Evolutionary conservation across 2,113 vertebrate genomes (phyloP), one percentile per base, ranked within the genome.

Genomic region (Syngnathus typhle): DNA sequence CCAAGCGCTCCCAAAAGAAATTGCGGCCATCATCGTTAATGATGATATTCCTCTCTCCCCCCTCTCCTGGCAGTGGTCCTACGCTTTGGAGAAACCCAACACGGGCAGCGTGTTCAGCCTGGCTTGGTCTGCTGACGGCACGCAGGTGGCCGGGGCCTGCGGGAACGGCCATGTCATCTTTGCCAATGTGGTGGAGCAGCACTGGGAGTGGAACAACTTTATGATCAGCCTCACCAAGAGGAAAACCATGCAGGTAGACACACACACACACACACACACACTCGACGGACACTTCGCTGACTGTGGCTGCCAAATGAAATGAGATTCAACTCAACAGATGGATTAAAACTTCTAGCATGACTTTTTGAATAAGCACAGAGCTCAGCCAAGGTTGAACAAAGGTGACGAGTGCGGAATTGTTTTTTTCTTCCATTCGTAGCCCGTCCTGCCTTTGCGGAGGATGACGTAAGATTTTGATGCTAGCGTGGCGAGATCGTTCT

Each of bases 81-180:
- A 98, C 27, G 90, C 95, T 6, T 85, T 99, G 85, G 97, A 99
- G 89, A 99, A 98, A 82, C 96, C 95, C 41, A 94, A 87, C 85
- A 97, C 95, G 0, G 96, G 96, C 70, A 98, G 95, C 59, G 87
- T 98, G 76, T 94, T 97, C 83, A 93, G 89, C 72, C 85, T 99
- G 41, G 90, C 94, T 0, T 99, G 97, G 97, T 98, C 95, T 13
- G 73, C 91, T 9, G 97, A 99, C 44, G 95, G 96, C 73, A 97
- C 95, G 43, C 97, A 98, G 71, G 90, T 99, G 46, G 95, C 96
- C 0, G 97, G 94, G 21, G 95, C 96, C 0, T 98, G 96, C 58
- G 95, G 93, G 11, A 98, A 98, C 0, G 95, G 96, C 23, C 96
- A 98, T 2, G 95, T 99, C 69, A 90, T 99, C 76, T 98, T 98